Base-by-base conservation (phyloP, 2,113 vertebrate species). In the Hirundichthys speculiger region DNA sequence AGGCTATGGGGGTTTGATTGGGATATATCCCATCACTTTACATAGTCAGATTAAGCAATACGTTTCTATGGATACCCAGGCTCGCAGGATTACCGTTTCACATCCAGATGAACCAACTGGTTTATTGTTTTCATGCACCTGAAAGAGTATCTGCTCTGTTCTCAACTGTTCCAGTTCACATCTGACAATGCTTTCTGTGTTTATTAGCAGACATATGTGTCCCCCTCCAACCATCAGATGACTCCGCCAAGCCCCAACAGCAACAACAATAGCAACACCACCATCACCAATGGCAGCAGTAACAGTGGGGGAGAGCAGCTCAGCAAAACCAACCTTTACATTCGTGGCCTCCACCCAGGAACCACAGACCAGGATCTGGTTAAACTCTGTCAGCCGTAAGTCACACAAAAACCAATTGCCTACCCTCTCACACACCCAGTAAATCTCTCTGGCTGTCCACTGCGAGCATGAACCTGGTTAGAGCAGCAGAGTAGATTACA, bases 291-390 rank as follows among this genome's bases (percentile, higher is more conserved):
- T 70, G 90, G 85, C 65, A 89, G 90, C 74, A 87, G 88, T 62
- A 91, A 89, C 68, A 79, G 64, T 7, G 91, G 83, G 8, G 88
- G 83, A 8, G 96, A 96, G 75, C 96, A 95, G 83, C 92, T 97
- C 83, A 98, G 96, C 89, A 97, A 96, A 89, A 98, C 96, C 79
- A 98, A 96, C 88, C 91, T 98, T 47, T 98, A 96, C 82, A 98
- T 98, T 83, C 94, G 96, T 34, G 96, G 96, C 69, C 86, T 98
- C 75, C 96, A 95, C 55, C 95, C 96, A 1, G 94, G 94, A 80
- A 97, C 96, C 71, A 96, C 95, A 24, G 96, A 97, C 93, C 96
- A 98, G 85, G 96, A 98, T 86, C 93, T 98, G 30, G 95, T 96
- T 86, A 96, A 96, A 85, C 89, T 98, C 64, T 98, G 96, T 86